These are phyloP conservation scores for Amiota minor DNA, from an alignment of 2,888 invertebrate species.

Conservation along the genomic window DNA sequence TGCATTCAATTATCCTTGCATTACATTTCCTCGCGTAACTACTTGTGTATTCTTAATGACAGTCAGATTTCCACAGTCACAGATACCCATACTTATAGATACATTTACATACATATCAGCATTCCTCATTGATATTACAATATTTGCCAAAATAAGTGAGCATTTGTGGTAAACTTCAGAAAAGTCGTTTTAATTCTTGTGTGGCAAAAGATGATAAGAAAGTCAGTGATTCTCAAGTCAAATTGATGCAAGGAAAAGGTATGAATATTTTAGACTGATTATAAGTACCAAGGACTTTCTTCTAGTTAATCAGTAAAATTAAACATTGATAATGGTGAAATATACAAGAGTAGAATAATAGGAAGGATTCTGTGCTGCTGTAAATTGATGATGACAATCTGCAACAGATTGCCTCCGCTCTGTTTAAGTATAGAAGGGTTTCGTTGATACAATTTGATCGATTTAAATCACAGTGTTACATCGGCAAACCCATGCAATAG, in stretches of 20 bases:
- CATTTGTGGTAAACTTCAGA: background rate
- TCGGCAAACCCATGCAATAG: too few species aligned
- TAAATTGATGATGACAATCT: too few species aligned
- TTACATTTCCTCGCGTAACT: constrained; percentile 31
- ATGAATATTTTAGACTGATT: too few species aligned
- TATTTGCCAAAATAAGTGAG: background rate
- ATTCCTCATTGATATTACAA: background rate
- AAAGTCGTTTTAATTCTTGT: constrained; percentile 15
- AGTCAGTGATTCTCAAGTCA: constrained; percentile 1
- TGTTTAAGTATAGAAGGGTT: too few species aligned
- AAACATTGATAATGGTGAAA: too few species aligned
- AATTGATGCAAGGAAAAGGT: background rate
- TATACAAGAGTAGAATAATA: too few species aligned
- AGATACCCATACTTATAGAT: background rate
- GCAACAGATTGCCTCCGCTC: too few species aligned
- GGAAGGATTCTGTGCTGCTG: too few species aligned
- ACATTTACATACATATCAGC: background rate
- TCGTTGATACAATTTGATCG: too few species aligned
- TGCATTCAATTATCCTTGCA: constrained; percentile 67
- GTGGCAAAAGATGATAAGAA: constrained; percentile 15
- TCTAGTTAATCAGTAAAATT: too few species aligned
- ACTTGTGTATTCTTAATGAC: constrained; percentile 31
- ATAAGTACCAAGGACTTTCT: too few species aligned
- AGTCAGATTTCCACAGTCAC: background rate
- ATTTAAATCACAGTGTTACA: too few species aligned